Base-by-base conservation (phyloP, 2,888 invertebrate genomes). In the Stenurella melanura region DNA sequence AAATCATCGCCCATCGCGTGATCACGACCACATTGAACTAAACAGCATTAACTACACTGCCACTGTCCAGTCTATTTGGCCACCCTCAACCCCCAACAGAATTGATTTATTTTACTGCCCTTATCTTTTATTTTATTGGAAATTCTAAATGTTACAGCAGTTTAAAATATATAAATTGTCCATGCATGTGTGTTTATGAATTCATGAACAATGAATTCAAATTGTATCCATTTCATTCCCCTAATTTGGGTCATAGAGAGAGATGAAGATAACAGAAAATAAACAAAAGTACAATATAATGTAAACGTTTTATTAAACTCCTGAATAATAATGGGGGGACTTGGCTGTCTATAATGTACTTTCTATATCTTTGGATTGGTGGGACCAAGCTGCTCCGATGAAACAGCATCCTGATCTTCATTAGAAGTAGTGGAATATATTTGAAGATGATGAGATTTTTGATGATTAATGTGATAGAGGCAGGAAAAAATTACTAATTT, bases 1-100 rank as follows among this genome's bases (percentile, higher is more conserved):
- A 85, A 86, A 87, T 86, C 85, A 84, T 85, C 83, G 84, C 81
- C 82, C 83, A 83, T 86, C 84, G 86, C 87, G 87, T 87, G 85
- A 84, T 84, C 66, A 30, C 73, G 26, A 19, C 77, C 72, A 77
- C 73, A 70, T 58, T 77, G 76, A 73, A 79, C 80, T 80, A 78
- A 82, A 82, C 78, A 81, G 80, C 80, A 80, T 81, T 82, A 82
- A 74, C 77, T 73, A 78, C 74, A 76, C 73, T 73, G 60, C 70
- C 64, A 57, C 34, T 77, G 69, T 69, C 70, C 67, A 56, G 58
- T 69, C 66, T 19, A 58, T 42, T 60, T 70, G 57, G 56, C 60
- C 42, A 57, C n/a, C 66, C 66, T 21, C 38, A n/a, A 57, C 61
- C 75, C 78, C 78, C 38, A 30, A 38, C 63, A 19, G 72, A 61